These are phyloP conservation scores for Drosophila mimica DNA, from an alignment of 2,888 invertebrate genomes.

Conservation along the genomic window DNA sequence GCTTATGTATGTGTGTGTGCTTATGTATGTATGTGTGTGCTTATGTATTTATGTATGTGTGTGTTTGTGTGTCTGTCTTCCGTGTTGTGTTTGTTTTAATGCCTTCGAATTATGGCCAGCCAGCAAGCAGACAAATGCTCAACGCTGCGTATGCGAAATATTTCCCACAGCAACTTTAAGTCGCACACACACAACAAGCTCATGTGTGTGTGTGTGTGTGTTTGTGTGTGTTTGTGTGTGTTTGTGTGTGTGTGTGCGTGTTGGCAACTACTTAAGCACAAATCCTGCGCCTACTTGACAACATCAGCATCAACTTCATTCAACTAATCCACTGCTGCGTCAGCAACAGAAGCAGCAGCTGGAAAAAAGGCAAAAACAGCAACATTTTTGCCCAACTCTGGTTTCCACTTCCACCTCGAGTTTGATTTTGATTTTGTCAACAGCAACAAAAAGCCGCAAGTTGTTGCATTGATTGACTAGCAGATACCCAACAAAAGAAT, in stretches of 20 bases:
- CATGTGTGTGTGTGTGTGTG: neutral
- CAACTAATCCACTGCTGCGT: slow-evolving; percentile 43
- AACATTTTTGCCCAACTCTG: neutral
- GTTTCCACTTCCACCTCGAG: neutral
- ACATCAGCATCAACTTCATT: slow-evolving; percentile 31
- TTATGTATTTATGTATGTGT: neutral
- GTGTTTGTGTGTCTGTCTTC: slow-evolving; percentile 1
- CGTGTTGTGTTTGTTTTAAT: slow-evolving; percentile 15
- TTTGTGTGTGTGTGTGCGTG: neutral
- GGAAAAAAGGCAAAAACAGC: neutral
- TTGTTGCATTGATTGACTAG: slow-evolving; percentile 13
- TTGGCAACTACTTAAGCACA: slow-evolving; percentile 34
- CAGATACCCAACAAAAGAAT: slow-evolving; percentile 10
- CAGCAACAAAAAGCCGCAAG: neutral
- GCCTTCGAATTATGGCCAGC: slow-evolving; percentile 19
- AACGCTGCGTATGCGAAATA: slow-evolving; percentile 47
- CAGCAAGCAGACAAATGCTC: slow-evolving; percentile 24
- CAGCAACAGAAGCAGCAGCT: slow-evolving; percentile 17
- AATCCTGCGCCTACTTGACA: slow-evolving; percentile 43
- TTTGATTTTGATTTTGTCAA: neutral
- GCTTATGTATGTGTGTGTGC: neutral
- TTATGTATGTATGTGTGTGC: neutral
- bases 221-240: neutral
- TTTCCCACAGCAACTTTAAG: slow-evolving; percentile 34
- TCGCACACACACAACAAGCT: slow-evolving; percentile 10